phyloP scores from a whole-genome alignment of 2,888 invertebrate species.

The Cancer borealis region DNA sequence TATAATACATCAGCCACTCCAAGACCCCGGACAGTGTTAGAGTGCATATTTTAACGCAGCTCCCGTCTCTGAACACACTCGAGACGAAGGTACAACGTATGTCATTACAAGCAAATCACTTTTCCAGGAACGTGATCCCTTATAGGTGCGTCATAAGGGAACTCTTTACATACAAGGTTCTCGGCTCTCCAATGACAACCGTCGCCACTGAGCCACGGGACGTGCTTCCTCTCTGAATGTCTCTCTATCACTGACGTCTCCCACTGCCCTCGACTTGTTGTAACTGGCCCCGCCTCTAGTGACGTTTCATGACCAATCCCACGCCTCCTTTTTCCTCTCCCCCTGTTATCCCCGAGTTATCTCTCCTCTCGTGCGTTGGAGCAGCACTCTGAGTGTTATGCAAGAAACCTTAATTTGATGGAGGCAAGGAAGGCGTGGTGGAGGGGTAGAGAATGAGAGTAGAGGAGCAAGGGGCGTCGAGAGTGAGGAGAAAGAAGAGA shows the following conservation, averaged over 20 bases:
- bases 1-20: slow-evolving; percentile 2
- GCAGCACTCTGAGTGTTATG: neutral
- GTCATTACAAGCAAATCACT: neutral
- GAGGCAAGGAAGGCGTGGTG: neutral
- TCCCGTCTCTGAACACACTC: neutral
- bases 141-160: neutral
- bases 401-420: neutral
- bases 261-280: slow-evolving; percentile 61
- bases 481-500: neutral
- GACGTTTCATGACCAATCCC: slow-evolving; percentile 73
- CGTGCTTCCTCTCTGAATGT: slow-evolving; percentile 43
- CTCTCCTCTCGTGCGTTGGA: neutral
- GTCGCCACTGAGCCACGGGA: slow-evolving; percentile 6
- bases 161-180: neutral
- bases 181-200: neutral
- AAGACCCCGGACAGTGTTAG: neutral
- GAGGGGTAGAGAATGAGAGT: neutral
- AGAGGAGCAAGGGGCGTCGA: neutral
- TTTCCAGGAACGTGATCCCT: neutral
- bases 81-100: neutral
- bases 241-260: slow-evolving; percentile 61
- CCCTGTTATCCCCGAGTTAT: slow-evolving; percentile 11
- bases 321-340: slow-evolving; percentile 48
- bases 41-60: slow-evolving; percentile 28
- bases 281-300: slow-evolving; percentile 70